Evolutionary conservation across 2,113 vertebrate genomes (phyloP).

Genomic region (Suricata suricatta): DNA sequence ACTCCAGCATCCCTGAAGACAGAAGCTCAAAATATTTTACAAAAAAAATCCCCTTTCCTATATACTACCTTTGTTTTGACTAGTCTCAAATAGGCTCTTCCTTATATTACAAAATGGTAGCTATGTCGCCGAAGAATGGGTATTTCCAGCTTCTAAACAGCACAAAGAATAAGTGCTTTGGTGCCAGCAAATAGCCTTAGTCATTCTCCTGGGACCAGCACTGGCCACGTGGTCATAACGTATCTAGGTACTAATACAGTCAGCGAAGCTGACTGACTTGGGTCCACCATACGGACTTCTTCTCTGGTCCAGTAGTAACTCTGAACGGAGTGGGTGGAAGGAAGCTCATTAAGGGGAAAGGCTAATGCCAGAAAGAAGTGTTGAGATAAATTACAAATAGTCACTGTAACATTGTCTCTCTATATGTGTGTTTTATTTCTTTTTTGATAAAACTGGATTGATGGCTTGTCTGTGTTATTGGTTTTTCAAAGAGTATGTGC

Average conservation of each 20-base stretch:
- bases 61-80: neutral
- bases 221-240: rapidly evolving
- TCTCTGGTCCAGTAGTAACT: neutral
- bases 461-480: neutral
- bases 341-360: neutral
- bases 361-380: neutral
- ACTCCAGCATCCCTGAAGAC: neutral
- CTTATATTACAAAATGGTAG: neutral
- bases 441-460: neutral
- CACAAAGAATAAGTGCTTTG: neutral
- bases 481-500: neutral
- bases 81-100: neutral
- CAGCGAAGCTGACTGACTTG: neutral
- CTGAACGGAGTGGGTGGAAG: neutral
- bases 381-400: neutral
- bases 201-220: neutral
- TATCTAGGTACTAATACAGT: rapidly evolving
- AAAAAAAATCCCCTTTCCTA: neutral
- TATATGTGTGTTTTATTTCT: neutral
- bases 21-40: neutral
- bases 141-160: neutral
- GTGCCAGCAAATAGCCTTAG: neutral
- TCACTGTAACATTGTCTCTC: neutral
- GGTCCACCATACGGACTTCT: neutral
- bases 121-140: neutral